Evolutionary conservation across 2,888 invertebrate genomes (phyloP).

Genomic region (Halictus quadricinctus): DNA sequence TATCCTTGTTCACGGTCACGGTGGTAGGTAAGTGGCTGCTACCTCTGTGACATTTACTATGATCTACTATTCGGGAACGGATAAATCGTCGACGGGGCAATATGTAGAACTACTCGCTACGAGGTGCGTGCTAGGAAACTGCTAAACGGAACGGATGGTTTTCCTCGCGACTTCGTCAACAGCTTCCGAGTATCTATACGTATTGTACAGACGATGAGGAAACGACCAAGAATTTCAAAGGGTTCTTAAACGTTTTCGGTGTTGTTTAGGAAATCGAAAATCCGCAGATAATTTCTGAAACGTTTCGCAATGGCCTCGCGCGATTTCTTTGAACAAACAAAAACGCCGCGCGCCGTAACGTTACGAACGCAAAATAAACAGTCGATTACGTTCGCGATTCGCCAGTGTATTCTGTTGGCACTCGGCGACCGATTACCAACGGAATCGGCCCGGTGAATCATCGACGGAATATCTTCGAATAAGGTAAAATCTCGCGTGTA

Average conservation of each 20-base stretch:
- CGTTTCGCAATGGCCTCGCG: not conserved
- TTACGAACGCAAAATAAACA: constrained; percentile 5
- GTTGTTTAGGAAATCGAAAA: not conserved
- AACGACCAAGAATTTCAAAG: not conserved
- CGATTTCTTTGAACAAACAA: not conserved
- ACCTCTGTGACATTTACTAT: too few relatives aligned
- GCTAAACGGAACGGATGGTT: too few relatives aligned
- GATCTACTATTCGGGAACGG: not conserved
- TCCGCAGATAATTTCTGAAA: constrained; percentile 1
- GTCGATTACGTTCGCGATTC: not conserved
- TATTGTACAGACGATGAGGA: too few relatives aligned
- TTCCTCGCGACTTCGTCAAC: not conserved
- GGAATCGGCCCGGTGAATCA: not conserved
- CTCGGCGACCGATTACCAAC: constrained; percentile 1
- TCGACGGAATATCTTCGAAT: not conserved
- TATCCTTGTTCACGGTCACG: constrained; percentile 9
- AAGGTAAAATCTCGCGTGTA: not conserved
- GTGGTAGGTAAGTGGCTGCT: not conserved
- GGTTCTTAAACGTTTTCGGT: not conserved
- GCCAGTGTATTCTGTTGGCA: not conserved
- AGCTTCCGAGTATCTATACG: too few relatives aligned
- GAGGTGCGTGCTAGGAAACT: too few relatives aligned
- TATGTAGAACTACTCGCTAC: too few relatives aligned
- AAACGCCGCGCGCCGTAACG: not conserved
- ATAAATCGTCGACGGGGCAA: too few relatives aligned